Base-by-base conservation (phyloP, 2,113 vertebrate genomes). In the Odontesthes bonariensis region DNA sequence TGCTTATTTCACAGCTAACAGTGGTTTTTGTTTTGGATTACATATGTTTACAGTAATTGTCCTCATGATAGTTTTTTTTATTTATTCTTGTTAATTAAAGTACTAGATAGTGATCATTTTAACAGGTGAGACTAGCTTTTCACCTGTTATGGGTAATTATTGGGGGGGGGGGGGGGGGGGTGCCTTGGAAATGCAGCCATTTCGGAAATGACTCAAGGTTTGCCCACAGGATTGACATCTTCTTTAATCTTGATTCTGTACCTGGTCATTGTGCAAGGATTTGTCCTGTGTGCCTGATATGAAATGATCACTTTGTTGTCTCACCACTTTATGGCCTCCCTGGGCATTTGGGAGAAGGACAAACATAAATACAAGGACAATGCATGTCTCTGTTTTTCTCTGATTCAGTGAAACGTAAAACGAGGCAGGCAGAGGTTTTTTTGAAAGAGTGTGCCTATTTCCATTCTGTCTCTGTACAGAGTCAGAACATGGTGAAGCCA, bases 361-460 rank as follows among this genome's bases (percentile, higher is more conserved):
- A 71, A 77, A 79, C 79, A 77, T 13, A 53, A 77, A 82, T 27
- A 69, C 76, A 86, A 87, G 87, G 91, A 81, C 86, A 13, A 20
- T 63, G 38, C 66, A 17, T 62, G 60, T 75, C 84, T 87, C 80
- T 65, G 79, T 82, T 90, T n/a, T 86, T 84, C 83, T 89, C 84
- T 69, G 84, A 89, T 81, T 89, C 88, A 79, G 84, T 85, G 83
- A 89, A 88, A 86, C 81, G 82, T 78, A 84, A 83, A 87, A 85
- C 73, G 40, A 82, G 76, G 75, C 53, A 4, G 61, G 42, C 59
- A 73, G 65, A 49, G 63, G 42, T 77, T 74, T 42, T 53, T 52
- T 77, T 62, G 2, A 38, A 38, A 38, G 35, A 38, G 35, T 38
- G 35, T 10, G 10, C 10, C 35, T 38, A 6, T 38, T 38, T 38